Base-by-base conservation (phyloP, 1,140 invertebrate species). In the Caenorhabditis remanei region DNA sequence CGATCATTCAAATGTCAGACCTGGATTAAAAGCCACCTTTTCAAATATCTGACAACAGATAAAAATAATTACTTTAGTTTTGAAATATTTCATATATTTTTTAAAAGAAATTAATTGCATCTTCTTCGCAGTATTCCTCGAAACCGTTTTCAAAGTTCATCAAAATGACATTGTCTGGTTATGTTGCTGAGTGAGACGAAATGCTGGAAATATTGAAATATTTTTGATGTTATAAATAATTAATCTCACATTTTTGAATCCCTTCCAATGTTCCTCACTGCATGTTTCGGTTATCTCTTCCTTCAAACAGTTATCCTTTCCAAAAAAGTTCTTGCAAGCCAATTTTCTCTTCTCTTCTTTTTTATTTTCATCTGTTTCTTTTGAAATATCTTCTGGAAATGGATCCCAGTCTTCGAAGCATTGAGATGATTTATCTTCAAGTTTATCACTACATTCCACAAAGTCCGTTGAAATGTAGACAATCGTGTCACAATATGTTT, bases 221-320 rank as follows among this genome's bases (percentile, higher is more conserved):
- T 32, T 40, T 40, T 40, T 2, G 40, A 40, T n/a, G n/a, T n/a
- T n/a, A n/a, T 14, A 41, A 65, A 65, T 4, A 65, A 41, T 40
- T 4, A 40, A 8, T 40, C 61, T 65, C n/a, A 65, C 61, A 71
- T 71, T n/a, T 46, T 46, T 71, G 8, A 71, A 71, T 24, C 65
- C 65, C 11, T 43, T 71, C 65, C 65, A 71, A 14, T 71, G 40
- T 46, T 46, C 40, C 41, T 71, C 65, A 71, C 65, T 71, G 16
- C 65, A 71, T 8, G 14, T 43, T 1, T 19, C 46, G n/a, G 19
- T n/a, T 9, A 71, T 71, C 19, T 71, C 65, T 0, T 71, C 13
- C 11, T 71, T 71, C 65, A 71, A 71, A 71, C 65, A 71, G 41
- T 71, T 71, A 43, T 71, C 65, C 41, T 71, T 71, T 19, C 65